Evolutionary conservation across 2,113 vertebrate species (phyloP).

Genomic region (Triplophysa rosa): DNA sequence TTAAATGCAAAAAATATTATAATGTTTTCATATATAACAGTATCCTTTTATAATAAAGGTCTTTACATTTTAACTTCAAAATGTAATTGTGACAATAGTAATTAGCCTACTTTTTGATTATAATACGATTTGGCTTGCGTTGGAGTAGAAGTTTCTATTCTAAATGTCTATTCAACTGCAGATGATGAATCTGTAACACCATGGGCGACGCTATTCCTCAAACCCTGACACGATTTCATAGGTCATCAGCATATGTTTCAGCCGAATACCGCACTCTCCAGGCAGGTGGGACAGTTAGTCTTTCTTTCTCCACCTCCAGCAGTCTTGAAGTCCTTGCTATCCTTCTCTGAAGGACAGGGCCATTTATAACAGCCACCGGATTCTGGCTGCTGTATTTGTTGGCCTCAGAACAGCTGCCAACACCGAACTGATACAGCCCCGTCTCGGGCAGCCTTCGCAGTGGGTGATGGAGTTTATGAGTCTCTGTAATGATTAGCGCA

Average conservation of each 20-base stretch:
- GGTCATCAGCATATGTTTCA: slow-evolving; percentile 43
- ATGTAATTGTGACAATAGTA: no score
- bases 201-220: slow-evolving; percentile 20
- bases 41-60: no score
- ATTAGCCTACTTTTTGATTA: no score
- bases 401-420: slow-evolving; percentile 39
- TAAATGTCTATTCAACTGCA: not conserved
- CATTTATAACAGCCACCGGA: slow-evolving; percentile 45
- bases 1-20: not conserved
- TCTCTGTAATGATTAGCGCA: slow-evolving; percentile 31
- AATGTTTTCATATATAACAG: no score
- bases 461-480: slow-evolving; percentile 24
- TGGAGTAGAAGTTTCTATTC: no score
- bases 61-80: no score
- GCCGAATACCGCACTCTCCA: slow-evolving; percentile 38
- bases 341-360: slow-evolving; percentile 50
- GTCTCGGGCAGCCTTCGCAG: not conserved
- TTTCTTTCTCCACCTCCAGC: slow-evolving; percentile 22
- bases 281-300: slow-evolving; percentile 21
- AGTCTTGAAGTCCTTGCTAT: slow-evolving; percentile 49
- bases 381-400: slow-evolving; percentile 47
- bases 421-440: slow-evolving; percentile 24
- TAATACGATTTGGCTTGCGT: no score
- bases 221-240: slow-evolving; percentile 32
- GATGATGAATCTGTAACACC: not conserved